These are phyloP conservation scores for Ophioninae sp. DNA, from an alignment of 2,888 invertebrate genomes.

Conservation along the genomic window DNA sequence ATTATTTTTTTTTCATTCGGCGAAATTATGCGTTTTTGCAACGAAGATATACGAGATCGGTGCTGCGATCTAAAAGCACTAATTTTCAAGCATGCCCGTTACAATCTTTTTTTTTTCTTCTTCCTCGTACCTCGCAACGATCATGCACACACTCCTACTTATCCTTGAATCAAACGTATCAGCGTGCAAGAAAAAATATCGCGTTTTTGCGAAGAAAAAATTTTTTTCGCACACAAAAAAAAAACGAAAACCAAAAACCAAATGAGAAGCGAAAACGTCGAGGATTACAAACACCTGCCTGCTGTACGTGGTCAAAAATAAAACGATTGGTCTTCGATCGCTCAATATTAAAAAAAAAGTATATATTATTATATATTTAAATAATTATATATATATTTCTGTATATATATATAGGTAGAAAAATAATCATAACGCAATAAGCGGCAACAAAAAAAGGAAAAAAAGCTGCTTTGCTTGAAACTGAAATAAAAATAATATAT, in stretches of 20 bases:
- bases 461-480: slow-evolving; percentile 1
- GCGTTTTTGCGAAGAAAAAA: too few relatives aligned
- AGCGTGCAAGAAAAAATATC: slow-evolving; percentile 37
- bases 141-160: slow-evolving; percentile 32
- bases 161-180: slow-evolving; percentile 6
- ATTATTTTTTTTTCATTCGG: neutral
- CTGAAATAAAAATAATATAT: slow-evolving; percentile 27
- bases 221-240: slow-evolving; percentile 1
- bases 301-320: neutral
- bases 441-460: slow-evolving; percentile 19
- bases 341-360: neutral
- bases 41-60: slow-evolving; percentile 29
- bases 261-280: slow-evolving; percentile 30
- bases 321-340: neutral
- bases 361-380: too few relatives aligned
- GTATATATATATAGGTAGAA: too few relatives aligned
- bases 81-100: slow-evolving; percentile 32
- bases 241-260: slow-evolving; percentile 7
- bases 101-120: slow-evolving; percentile 11
- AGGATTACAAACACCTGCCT: neutral
- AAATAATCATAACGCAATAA: slow-evolving; percentile 6
- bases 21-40: slow-evolving; percentile 24
- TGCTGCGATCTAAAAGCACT: slow-evolving; percentile 39
- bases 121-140: neutral
- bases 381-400: too few relatives aligned